Conservation (phyloP, 2,797 vertebrate species). For the Artibeus jamaicensis region DNA sequence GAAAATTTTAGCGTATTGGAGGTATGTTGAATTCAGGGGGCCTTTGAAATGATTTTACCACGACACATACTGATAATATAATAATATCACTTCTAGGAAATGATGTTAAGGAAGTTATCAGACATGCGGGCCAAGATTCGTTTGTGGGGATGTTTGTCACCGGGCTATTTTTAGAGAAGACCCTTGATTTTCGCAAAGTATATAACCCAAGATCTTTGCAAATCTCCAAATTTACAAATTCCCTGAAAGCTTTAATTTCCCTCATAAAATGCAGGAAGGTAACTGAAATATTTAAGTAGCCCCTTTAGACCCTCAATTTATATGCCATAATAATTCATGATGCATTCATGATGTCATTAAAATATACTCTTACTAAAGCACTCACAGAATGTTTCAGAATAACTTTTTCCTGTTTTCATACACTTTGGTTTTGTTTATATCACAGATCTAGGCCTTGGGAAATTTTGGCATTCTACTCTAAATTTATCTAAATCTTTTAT, state of each 20-base stretch:
- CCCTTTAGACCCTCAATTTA: background rate
- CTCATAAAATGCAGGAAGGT: background rate
- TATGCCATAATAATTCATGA: background rate
- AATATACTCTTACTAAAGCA: background rate
- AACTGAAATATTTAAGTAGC: constrained; percentile 15
- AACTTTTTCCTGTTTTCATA: background rate
- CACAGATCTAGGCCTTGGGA: background rate
- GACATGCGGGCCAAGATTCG: background rate
- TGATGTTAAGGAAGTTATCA: background rate
- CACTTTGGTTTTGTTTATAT: background rate
- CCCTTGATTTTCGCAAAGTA: background rate
- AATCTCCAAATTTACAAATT: background rate
- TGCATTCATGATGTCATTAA: background rate
- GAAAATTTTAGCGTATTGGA: background rate
- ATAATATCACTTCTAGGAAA: background rate
- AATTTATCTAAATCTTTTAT: background rate
- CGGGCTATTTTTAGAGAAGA: background rate
- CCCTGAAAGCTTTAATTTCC: constrained; percentile 4
- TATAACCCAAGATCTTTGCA: constrained; percentile 12
- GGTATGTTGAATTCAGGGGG: background rate
- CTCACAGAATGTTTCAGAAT: background rate
- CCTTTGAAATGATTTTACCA: background rate
- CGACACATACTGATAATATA: background rate
- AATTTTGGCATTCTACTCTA: background rate
- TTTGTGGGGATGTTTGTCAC: background rate